Evolutionary conservation across 2,113 vertebrate genomes (phyloP).

Genomic region (Embiotoca jacksoni): DNA sequence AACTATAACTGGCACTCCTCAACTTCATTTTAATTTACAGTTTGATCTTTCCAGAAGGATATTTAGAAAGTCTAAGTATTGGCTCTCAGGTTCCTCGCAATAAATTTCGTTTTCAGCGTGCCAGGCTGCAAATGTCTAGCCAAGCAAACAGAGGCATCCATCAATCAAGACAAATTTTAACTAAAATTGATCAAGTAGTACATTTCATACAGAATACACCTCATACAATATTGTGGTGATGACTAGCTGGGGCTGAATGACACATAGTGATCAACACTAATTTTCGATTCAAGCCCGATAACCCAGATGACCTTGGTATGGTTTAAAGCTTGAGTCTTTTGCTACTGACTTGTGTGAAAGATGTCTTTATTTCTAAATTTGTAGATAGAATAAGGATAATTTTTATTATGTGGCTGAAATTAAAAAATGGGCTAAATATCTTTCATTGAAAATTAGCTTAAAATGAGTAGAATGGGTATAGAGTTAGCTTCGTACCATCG

Average conservation of each 20-base stretch:
- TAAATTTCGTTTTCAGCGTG: slow-evolving; percentile 18
- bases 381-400: neutral
- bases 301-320: slow-evolving; percentile 30
- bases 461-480: neutral
- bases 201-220: slow-evolving; percentile 4
- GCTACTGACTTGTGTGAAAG: neutral
- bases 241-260: neutral
- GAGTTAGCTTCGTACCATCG: too few relatives aligned
- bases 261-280: neutral
- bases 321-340: slow-evolving; percentile 25
- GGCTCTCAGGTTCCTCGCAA: slow-evolving; percentile 8
- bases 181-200: neutral
- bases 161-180: slow-evolving; percentile 12
- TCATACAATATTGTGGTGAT: neutral
- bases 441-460: neutral
- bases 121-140: slow-evolving; percentile 13
- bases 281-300: slow-evolving; percentile 17
- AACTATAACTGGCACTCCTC: slow-evolving; percentile 3
- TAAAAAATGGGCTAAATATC: neutral
- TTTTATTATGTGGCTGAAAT: neutral
- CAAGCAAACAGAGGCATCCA: neutral
- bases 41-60: slow-evolving; percentile 26
- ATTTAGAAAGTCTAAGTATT: slow-evolving; percentile 4
- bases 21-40: slow-evolving; percentile 20
- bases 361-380: slow-evolving; percentile 2